Base-by-base conservation (phyloP, 1,140 invertebrate species). In the Drosophila pallidifrons region DNA sequence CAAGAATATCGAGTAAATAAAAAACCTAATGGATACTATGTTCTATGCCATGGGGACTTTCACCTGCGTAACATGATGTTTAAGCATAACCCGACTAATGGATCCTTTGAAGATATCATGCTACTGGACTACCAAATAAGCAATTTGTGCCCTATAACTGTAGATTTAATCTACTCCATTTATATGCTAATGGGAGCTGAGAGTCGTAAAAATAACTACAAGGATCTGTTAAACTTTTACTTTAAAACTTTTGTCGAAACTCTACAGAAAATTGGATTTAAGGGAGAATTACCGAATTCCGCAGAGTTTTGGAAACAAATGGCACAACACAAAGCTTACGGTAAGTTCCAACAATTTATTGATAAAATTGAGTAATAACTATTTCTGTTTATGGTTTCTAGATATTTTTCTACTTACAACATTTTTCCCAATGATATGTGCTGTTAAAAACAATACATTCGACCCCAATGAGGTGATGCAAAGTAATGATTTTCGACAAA, bases 51-150 rank as follows among this genome's bases (percentile, higher is more conserved):
- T 46, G 88, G 88, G 0, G 88, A 91, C 41, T 88, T 76, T 20
- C 88, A 91, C 59, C 8, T 77, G 6, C 69, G 70, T 0, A 91
- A 91, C 7, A 76, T 89, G 81, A 80, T 91, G 81, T 87, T 91
- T 20, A 89, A 73, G 67, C 16, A 70, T 7, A 66, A 80, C 13
- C 45, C 47, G 5, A 15, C n/a, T 15, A 63, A 69, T 0, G 74
- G 60, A 25, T 32, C 13, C 7, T 11, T 70, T 0, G 82, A 87
- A 35, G 82, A 91, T 13, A 57, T 64, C 0, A 75, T 89, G 67
- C 10, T 91, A 8, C 15, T 89, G 4, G 90, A 91, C 20, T 91
- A 75, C 1, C 90, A 91, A 59, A 25, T 83, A 0, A 54, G 46
- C 10, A 81, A 87, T 20, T 16, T 73, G 1, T 60, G 49, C 1